Evolutionary conservation across 2,797 vertebrate species (phyloP).

Genomic region (Sylvilagus floridanus): DNA sequence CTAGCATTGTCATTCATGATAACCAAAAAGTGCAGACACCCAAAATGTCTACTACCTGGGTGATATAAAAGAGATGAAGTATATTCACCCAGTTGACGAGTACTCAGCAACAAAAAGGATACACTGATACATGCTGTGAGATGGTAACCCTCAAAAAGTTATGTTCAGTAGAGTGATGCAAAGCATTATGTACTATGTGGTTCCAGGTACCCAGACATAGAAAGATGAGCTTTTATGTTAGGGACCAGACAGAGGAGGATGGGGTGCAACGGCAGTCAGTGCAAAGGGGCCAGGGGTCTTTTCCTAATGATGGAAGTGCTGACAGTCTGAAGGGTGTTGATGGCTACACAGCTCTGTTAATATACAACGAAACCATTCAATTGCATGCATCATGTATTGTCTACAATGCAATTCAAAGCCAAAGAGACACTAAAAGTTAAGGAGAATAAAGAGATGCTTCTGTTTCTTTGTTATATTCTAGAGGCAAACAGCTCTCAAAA

Average conservation of each 20-base stretch:
- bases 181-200: not conserved
- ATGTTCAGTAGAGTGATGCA: not conserved
- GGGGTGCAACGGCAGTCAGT: not conserved
- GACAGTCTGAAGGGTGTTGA: not conserved
- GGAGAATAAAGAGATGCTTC: not conserved
- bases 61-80: not conserved
- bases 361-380: not conserved
- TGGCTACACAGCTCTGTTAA: not conserved
- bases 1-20: not conserved
- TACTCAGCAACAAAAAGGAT: not conserved
- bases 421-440: not conserved
- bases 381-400: not conserved
- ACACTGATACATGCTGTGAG: not conserved
- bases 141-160: not conserved
- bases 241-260: not conserved
- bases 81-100: not conserved
- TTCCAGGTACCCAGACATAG: not conserved
- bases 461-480: not conserved
- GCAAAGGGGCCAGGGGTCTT: not conserved
- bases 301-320: not conserved
- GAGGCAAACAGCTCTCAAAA: not conserved
- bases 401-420: not conserved
- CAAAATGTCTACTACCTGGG: not conserved
- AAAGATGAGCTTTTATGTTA: not conserved
- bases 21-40: not conserved